These are phyloP conservation scores for Macrotis lagotis DNA, from an alignment of 2,113 vertebrate species.

Conservation along the genomic window DNA sequence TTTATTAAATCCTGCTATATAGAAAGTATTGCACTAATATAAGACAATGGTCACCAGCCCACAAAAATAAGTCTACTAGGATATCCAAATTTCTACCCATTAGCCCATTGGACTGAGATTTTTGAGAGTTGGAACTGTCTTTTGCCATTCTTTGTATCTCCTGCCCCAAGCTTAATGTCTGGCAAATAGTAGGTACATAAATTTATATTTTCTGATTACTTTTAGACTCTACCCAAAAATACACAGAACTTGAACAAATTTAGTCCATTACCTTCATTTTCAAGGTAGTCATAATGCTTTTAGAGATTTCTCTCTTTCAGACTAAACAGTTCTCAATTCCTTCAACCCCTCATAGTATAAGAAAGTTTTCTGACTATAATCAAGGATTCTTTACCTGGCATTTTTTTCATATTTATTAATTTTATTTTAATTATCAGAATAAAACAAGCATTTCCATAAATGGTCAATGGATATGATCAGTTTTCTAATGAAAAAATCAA, in stretches of 20 bases:
- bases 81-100: neutral
- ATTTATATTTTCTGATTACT: neutral
- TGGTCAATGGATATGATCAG: neutral
- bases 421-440: neutral
- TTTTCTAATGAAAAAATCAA: neutral
- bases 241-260: neutral
- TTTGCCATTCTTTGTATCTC: neutral
- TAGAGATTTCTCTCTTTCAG: neutral
- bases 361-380: neutral
- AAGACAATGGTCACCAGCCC: neutral
- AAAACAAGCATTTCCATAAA: neutral
- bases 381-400: neutral
- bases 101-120: neutral
- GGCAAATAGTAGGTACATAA: neutral
- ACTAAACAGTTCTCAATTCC: neutral
- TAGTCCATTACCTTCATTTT: neutral
- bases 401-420: neutral
- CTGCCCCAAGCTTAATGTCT: neutral
- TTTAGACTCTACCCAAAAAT: neutral
- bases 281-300: neutral
- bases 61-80: neutral
- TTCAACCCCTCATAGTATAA: neutral
- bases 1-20: neutral
- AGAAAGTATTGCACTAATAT: neutral
- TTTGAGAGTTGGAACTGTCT: neutral